Base-by-base conservation (phyloP, 2,888 invertebrate genomes). In the Phaonia tiefii region DNA sequence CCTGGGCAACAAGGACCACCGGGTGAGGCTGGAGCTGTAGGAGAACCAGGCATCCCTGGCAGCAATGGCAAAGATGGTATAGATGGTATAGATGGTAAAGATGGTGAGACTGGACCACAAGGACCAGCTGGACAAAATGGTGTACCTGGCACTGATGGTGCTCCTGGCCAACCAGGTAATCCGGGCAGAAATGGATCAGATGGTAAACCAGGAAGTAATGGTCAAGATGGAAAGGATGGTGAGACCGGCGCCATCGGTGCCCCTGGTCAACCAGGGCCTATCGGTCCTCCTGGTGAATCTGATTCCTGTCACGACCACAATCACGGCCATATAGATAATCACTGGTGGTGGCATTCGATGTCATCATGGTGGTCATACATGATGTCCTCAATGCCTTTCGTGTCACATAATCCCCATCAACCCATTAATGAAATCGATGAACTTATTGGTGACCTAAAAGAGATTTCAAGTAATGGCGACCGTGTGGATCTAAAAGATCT, bases 121-220 rank as follows among this genome's bases (percentile, higher is more conserved):
- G 46, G 46, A 5, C n/a, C 17, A 15, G 15, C 46, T 17, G 46
- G 46, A 1, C 46, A 17, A 1, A n/a, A n/a, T 56, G 31, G 58
- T 1, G 25, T 25, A 2, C 63, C 69, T 1, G 58, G 58, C 1
- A 10, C 7, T 7, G 20, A 56, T 20, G 58, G 31, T 25, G 31
- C 56, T n/a, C 71, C 76, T 46, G 76, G 76, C 8, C 11, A n/a
- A 26, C 71, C 54, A 8, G 71, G 76, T 13, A 39, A 10, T 20
- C 56, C 46, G 15, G 46, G 46, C 5, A 15, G 3, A 15, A n/a
- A n/a, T 1, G 46, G 46, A 4, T 3, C 4, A 15, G 15, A 60
- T 8, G 76, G 76, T 11, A 39, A 42, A 13, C 15, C 5, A 26
- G 73, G 73, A 2, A 39, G 39, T 39, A 46, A 20, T 0, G 73